Percentiles rank a stretch among this genome's conserved stretches.
Evolutionary conservation across 2,113 vertebrate genomes (phyloP).

Genomic region (Melanostigma gelatinosum): DNA sequence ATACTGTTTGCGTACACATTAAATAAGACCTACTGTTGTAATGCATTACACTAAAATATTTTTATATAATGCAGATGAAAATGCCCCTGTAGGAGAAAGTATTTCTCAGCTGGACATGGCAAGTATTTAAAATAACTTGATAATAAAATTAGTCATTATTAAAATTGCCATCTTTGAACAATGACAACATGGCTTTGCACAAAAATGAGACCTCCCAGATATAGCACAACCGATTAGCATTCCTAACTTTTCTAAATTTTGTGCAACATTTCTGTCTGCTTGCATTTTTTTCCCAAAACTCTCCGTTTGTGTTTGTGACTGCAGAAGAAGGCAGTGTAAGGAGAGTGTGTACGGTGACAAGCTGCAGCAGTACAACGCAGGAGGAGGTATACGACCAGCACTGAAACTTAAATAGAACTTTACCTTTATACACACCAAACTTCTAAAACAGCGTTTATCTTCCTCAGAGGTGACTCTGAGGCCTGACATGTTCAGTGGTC

Average conservation of each 20-base stretch:
- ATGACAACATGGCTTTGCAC: neutral
- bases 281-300: neutral
- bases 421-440: neutral
- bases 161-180: neutral
- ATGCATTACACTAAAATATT: neutral
- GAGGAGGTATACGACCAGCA: conserved; percentile 85
- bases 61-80: neutral
- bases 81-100: neutral
- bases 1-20: neutral
- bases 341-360: conserved; percentile 97
- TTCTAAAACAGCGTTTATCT: neutral
- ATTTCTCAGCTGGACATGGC: neutral
- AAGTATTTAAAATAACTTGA: neutral
- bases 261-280: conserved; percentile 21
- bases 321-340: conserved; percentile 92
- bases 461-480: conserved; percentile 84
- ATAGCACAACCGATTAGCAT: conserved; percentile 51
- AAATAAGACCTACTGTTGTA: neutral
- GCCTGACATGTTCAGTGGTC: conserved; percentile 84
- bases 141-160: neutral
- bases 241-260: conserved; percentile 40
- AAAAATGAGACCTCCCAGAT: conserved; percentile 4
- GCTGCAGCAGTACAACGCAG: conserved; percentile 96
- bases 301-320: neutral
- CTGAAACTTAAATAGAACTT: neutral